phyloP scores from a whole-genome alignment of 2,888 invertebrate genomes.

The Trachelus tabidus region DNA sequence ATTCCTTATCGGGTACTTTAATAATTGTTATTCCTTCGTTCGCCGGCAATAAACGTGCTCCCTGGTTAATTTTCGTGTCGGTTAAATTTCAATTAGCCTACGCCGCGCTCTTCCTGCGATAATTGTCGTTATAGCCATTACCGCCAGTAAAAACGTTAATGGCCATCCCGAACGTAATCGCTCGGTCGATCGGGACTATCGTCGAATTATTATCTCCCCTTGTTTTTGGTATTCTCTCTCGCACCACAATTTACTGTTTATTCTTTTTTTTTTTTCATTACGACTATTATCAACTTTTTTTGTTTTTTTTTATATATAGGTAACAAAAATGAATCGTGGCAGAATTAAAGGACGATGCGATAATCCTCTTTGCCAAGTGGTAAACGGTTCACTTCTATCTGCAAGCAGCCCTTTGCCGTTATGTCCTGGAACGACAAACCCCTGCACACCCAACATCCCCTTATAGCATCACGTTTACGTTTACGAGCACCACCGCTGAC shows the following conservation, averaged over 20 bases:
- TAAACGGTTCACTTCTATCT: constrained; percentile 48
- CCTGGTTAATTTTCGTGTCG: constrained; percentile 12
- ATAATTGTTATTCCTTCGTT: constrained; percentile 21
- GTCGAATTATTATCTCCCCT: background rate
- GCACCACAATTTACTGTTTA: too few relatives aligned
- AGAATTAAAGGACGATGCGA: background rate
- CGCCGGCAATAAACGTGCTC: constrained; percentile 10
- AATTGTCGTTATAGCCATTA: constrained; percentile 1
- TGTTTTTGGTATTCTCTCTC: background rate
- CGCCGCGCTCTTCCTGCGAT: background rate
- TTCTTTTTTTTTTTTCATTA: too few relatives aligned
- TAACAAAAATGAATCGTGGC: background rate
- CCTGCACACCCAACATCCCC: constrained; percentile 51
- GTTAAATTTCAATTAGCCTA: constrained; percentile 19
- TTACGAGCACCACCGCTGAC: constrained; percentile 65
- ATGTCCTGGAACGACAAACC: constrained; percentile 57
- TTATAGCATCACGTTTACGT: constrained; percentile 67
- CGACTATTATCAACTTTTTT: too few relatives aligned
- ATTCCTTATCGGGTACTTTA: constrained; percentile 19
- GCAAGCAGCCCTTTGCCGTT: constrained; percentile 52
- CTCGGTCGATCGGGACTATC: background rate
- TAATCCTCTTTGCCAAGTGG: constrained; percentile 17
- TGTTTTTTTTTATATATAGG: background rate
- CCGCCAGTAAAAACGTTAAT: background rate
- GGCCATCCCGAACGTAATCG: background rate